phyloP scores from a whole-genome alignment of 2,113 vertebrate species.

The Rattus norvegicus region GRCr8 NC_086020.1:199961001-199961500 shows the following conservation, averaged over 20 bases:
- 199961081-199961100: neutral
- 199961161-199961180: neutral
- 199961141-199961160: neutral
- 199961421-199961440: neutral
- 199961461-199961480: neutral
- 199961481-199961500: neutral
- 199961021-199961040: neutral
- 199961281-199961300: neutral
- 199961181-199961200: neutral
- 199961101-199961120: neutral
- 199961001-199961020: neutral
- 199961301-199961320: neutral
- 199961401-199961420: neutral
- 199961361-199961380: neutral
- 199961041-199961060: neutral
- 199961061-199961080: neutral
- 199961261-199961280: neutral
- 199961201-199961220: neutral
- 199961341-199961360: neutral
- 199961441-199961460: neutral
- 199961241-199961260: neutral
- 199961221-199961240: neutral
- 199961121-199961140: neutral
- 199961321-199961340: constrained; percentile 13
- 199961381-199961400: constrained; percentile 13